phyloP scores from a whole-genome alignment of 2,113 vertebrate species.

The Pluvialis apricaria region DNA sequence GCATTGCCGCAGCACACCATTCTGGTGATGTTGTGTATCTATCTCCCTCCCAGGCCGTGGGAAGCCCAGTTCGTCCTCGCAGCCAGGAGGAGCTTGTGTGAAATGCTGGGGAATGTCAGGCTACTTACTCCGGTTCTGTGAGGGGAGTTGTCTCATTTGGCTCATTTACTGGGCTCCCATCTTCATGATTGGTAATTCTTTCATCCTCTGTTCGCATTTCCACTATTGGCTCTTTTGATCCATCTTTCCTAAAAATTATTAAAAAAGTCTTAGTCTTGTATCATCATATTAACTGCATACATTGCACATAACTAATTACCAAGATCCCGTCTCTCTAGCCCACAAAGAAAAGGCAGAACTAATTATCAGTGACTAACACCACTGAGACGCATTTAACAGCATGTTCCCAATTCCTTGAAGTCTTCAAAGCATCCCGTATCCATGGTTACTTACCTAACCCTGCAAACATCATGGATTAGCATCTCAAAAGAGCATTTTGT shows the following conservation, averaged over 20 bases:
- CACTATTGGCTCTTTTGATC: conserved; percentile 88
- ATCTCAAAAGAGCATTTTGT: conserved; percentile 43
- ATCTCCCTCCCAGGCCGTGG: background rate
- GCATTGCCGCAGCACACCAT: background rate
- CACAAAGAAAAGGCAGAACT: background rate
- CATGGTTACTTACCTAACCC: conserved; percentile 11
- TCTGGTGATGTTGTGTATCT: background rate
- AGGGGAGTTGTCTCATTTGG: conserved; percentile 90
- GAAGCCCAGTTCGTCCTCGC: background rate
- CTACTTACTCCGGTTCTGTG: conserved; percentile 86
- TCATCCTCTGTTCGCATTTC: conserved; percentile 89
- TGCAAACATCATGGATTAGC: background rate
- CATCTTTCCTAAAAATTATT: conserved; percentile 82
- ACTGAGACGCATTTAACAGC: background rate
- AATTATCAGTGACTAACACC: conserved; percentile 44
- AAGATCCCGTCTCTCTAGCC: background rate
- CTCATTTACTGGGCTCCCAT: conserved; percentile 85
- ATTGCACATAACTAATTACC: background rate
- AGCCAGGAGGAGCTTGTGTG: background rate
- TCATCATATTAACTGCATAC: background rate
- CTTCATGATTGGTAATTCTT: conserved; percentile 84
- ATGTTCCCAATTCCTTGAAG: background rate
- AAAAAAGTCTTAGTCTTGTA: background rate
- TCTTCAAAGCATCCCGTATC: conserved; percentile 36
- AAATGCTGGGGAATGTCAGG: background rate